Evolutionary conservation across 2,797 vertebrate species (phyloP), one percentile per base, ranked within the genome.

Genomic region (Ceyx erithaca): DNA sequence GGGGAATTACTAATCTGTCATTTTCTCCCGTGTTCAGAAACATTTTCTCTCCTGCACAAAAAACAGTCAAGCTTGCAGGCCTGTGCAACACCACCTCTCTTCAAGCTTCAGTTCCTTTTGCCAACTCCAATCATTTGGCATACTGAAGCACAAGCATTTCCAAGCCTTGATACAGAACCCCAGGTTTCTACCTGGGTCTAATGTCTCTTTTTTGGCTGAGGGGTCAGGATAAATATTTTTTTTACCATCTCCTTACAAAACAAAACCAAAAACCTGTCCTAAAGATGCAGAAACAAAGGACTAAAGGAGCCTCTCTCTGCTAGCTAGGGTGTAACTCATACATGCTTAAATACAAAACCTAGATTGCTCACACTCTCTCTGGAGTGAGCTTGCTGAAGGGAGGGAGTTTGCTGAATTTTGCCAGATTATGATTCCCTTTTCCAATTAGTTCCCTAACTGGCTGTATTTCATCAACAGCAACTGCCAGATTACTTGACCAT

Each of bases 401-500:
- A 94, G 66, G 75, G 63, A 92, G 41, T 85, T 94, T 87, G 84
- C 41, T 95, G 80, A 75, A 92, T 93, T 97, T 96, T 88, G 93
- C 96, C 97, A 96, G 95, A 89, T 89, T 96, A 88, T 21, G 72
- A 69, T 92, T 90, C 94, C 84, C 87, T 87, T 96, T 96, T 96
- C 93, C 89, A 96, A 94, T 96, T 94, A 96, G 96, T 76, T 96
- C 93, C 96, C 92, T 92, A 95, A 96, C 92, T 97, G 97, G 96
- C 97, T 95, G 90, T 80, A 92, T 96, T 96, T 97, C 97, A 96
- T 97, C 96, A 96, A 93, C 91, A 96, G 96, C 96, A 96, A 97
- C 97, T 96, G 97, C 96, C 97, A 98, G 96, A 97, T 98, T 97
- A 94, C 97, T 98, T 98, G 97, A 97, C 97, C 98, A 97, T 98